Percentiles rank a stretch among this genome's conserved stretches.
These are phyloP conservation scores for Emmelina monodactyla DNA, from an alignment of 2,888 invertebrate species.

Conservation along the genomic window DNA sequence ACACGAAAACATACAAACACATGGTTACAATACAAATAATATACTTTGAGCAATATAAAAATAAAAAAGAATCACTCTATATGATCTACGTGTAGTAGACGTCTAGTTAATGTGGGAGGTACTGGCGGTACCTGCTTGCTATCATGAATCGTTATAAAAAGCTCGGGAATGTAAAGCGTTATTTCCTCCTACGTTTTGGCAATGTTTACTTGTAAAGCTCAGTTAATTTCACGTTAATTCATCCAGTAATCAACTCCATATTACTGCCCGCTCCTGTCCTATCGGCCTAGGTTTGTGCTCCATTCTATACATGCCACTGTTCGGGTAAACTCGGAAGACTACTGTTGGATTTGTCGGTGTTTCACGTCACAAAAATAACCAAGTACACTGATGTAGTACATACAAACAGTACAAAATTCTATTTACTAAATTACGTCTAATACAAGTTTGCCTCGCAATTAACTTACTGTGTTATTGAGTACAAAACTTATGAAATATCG, in stretches of 20 bases:
- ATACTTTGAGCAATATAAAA: conserved; percentile 63
- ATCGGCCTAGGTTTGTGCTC: neutral
- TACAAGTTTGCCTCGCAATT: no score
- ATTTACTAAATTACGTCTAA: no score
- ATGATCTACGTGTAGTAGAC: neutral
- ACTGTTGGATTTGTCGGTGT: no score
- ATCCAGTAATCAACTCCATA: neutral
- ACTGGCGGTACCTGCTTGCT: conserved; percentile 9
- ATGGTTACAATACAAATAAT: conserved; percentile 43
- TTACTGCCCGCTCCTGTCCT: no score
- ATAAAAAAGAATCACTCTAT: conserved; percentile 52
- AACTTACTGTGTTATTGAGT: no score
- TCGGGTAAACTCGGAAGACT: no score
- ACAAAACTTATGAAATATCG: no score
- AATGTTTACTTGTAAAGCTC: conserved; percentile 31
- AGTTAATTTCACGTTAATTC: conserved; percentile 10
- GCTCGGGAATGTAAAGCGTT: conserved; percentile 46
- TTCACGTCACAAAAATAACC: no score
- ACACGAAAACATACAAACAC: conserved; percentile 56
- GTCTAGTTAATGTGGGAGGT: neutral
- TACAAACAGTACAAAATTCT: no score
- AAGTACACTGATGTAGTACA: no score
- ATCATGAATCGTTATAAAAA: conserved; percentile 20
- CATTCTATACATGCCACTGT: no score
- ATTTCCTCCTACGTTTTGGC: conserved; percentile 35